A percentile compares a stretch with the other conserved stretches of the same genome.
Evolutionary conservation across 2,113 vertebrate genomes (phyloP).

Genomic region (Gymnobelideus leadbeateri): DNA sequence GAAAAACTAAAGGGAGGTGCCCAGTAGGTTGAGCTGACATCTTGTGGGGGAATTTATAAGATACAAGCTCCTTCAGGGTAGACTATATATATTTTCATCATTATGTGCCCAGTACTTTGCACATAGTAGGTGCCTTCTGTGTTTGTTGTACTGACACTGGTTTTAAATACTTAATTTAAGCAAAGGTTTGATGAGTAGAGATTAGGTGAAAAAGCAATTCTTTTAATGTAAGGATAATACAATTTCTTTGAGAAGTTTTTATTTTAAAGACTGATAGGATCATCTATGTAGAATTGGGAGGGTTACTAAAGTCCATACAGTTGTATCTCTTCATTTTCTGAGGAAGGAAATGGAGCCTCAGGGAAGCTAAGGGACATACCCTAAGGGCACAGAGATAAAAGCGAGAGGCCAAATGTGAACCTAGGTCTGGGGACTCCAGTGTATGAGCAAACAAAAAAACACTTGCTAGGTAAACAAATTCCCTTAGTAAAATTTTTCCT

Average conservation of each 20-base stretch:
- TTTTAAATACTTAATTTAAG: not conserved
- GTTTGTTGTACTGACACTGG: not conserved
- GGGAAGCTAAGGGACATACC: too few relatives aligned
- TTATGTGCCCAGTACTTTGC: not conserved
- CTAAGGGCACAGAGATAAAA: too few relatives aligned
- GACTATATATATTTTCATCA: not conserved
- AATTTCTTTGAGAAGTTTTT: not conserved
- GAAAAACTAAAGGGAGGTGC: not conserved
- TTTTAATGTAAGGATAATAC: not conserved
- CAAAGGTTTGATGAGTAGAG: slow-evolving; percentile 3
- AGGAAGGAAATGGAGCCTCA: too few relatives aligned
- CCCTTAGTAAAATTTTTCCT: not conserved
- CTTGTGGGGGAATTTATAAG: not conserved
- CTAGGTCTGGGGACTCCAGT: too few relatives aligned
- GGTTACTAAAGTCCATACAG: slow-evolving; percentile 22
- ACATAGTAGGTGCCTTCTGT: not conserved
- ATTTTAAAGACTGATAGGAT: too few relatives aligned
- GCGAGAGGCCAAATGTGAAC: too few relatives aligned
- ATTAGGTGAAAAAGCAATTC: not conserved
- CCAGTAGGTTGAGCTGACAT: not conserved
- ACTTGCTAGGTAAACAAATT: slow-evolving; percentile 25
- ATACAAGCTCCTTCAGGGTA: not conserved
- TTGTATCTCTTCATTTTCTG: too few relatives aligned
- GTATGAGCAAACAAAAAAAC: slow-evolving; percentile 6
- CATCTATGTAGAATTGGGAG: not conserved